Conservation (phyloP, 2,797 vertebrate species). For the Zenarchopterus dispar region DNA sequence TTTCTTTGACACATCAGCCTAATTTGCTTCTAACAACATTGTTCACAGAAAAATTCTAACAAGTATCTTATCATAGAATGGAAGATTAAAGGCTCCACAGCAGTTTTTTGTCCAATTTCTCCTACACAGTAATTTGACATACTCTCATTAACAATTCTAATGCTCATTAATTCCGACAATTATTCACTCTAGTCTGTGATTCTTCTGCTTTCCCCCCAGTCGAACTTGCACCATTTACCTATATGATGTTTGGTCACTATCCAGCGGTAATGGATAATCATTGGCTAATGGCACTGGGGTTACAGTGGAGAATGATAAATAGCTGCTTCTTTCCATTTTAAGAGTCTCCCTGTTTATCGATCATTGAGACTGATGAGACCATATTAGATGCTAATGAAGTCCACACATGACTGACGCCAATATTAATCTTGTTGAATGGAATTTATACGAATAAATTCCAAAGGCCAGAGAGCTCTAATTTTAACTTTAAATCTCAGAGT, state of each 20-base stretch:
- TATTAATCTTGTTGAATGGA: conserved; percentile 73
- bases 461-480: conserved; percentile 59
- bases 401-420: conserved; percentile 73
- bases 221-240: conserved; percentile 59
- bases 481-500: conserved; percentile 47
- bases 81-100: conserved; percentile 19
- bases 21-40: background rate
- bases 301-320: conserved; percentile 77
- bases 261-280: conserved; percentile 73
- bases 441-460: conserved; percentile 63
- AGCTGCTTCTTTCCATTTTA: conserved; percentile 65
- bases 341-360: conserved; percentile 70
- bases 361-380: conserved; percentile 75
- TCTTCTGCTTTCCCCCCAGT: conserved; percentile 30
- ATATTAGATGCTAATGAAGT: conserved; percentile 76
- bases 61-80: conserved; percentile 2
- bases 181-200: conserved; percentile 54
- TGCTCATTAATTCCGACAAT: conserved; percentile 57
- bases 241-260: conserved; percentile 57
- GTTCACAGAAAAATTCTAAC: background rate
- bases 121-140: conserved; percentile 38
- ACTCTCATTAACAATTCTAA: conserved; percentile 52
- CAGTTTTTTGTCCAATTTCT: conserved; percentile 32
- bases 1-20: conserved; percentile 12
- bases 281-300: conserved; percentile 60